Evolutionary conservation across 2,888 invertebrate species (phyloP), one percentile per base, ranked within the genome.

Genomic region (Cordylochernes scorpioides): DNA sequence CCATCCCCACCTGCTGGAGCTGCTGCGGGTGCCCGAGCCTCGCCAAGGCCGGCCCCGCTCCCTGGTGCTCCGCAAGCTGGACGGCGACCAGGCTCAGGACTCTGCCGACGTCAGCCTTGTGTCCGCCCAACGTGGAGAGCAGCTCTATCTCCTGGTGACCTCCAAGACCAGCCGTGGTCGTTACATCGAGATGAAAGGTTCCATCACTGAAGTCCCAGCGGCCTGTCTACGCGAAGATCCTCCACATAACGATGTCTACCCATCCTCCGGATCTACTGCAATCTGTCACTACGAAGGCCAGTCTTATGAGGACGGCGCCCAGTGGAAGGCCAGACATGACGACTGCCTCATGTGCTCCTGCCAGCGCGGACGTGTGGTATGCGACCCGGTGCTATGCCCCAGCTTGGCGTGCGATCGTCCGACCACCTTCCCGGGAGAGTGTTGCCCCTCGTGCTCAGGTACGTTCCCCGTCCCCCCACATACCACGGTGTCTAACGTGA

Each of bases 291-390:
- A 75, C 48, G 70, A 71, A 28, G 71, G 68, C 2, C 62, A 67
- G n/a, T 68, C 70, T 47, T 78, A 74, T 51, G 71, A 77, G 42
- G 74, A 80, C 42, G 75, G 78, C n/a, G 68, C 71, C 29, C 75
- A 75, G 47, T 86, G 84, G 84, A 69, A 68, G 34, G 69, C 74
- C 22, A 61, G 62, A 26, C 64, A 67, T 46, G 71, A 71, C 53
- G 64, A 70, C 0, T 86, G 84, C 53, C 67, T 68, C 41, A 78
- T 78, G 67, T 86, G 84, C 47, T 73, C 70, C 41, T 86, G 84
- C 47, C 69, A 70, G 47, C 65, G 72, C 35, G 74, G 78, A 2
- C 59, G 64, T 36, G 63, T 71, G 8, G 67, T 67, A 28, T 86
- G 84, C 47, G 78, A 82, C 46, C 60, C 67, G 0, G 68, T 77